Base-by-base conservation (phyloP, 92 coral and sea anemone genomes). In the Epizoanthus stellaris region DNA sequence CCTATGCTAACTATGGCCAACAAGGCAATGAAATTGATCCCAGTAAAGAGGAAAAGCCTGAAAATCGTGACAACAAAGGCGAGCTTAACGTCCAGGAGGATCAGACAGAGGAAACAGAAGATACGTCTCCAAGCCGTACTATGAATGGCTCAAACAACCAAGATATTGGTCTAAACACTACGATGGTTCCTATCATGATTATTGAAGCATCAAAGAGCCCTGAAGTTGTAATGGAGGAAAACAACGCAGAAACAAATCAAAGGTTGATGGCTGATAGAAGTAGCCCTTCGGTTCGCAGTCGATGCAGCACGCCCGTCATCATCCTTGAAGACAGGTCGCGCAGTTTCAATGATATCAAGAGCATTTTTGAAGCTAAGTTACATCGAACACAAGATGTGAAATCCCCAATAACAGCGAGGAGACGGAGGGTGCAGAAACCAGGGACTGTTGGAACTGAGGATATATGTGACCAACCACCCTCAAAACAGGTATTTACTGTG, bases 311-410 rank as follows among this genome's bases (percentile, higher is more conserved):
- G 11, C 69, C 69, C 20, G 39, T 68, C n/a, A 19, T 7, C n/a
- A 19, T 7, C 4, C 69, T 76, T 60, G 54, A 43, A 43, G 1
- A 63, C 36, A 79, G 83, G 15, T 62, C 83, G 17, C 71, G 62
- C 72, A 79, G 83, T 21, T 79, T 79, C 30, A 62, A 6, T 20
- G 83, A 79, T 4, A 79, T 79, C 13, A 62, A 79, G 43, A 34
- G 42, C 25, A 6, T 36, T 20, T 79, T 79, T 13, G 83, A 79
- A 64, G 73, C 40, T n/a, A 79, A 64, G 67, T 39, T 43, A 39
- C 21, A 63, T 13, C 71, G 10, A 20, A 23, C 6, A n/a, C 71
- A 61, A 4, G 57, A 21, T 21, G 71, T 61, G 49, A 79, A 42
- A 1, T 42, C 7, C 0, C 83, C 58, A 3, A 13, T 11, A 10